Conservation (phyloP, 1,140 invertebrate genomes). For the Ceratosolen solmsi region DNA sequence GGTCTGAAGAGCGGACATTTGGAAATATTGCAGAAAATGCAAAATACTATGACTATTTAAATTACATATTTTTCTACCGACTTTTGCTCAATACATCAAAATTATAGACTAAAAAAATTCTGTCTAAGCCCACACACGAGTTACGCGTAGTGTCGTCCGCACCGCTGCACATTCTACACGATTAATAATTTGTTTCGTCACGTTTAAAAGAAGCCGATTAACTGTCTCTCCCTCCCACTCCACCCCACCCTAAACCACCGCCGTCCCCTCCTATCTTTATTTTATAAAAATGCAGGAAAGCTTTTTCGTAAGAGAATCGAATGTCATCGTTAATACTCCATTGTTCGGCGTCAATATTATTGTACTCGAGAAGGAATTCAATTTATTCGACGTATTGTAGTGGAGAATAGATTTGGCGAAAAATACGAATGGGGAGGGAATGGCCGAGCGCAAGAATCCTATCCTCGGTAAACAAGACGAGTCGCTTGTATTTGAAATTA, state of each 20-base stretch:
- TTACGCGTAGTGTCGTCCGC: neutral
- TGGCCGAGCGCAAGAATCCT: neutral
- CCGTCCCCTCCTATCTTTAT: neutral
- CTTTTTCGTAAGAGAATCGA: neutral
- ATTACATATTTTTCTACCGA: slow-evolving; percentile 13
- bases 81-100: neutral
- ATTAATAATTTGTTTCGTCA: neutral
- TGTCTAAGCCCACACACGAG: neutral
- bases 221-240: too few relatives aligned
- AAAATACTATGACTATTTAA: slow-evolving; percentile 21
- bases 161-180: neutral
- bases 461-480: neutral
- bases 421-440: neutral
- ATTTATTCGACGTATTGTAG: neutral
- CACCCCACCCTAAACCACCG: too few relatives aligned
- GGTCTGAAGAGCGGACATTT: neutral
- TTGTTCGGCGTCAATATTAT: neutral
- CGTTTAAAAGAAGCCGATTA: neutral
- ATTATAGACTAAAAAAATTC: neutral
- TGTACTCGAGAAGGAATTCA: neutral
- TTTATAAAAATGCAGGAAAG: neutral
- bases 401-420: neutral
- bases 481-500: neutral
- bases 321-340: neutral
- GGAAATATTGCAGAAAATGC: neutral